phyloP scores from a whole-genome alignment of 1,140 invertebrate species.

The Anastatus disparis region DNA sequence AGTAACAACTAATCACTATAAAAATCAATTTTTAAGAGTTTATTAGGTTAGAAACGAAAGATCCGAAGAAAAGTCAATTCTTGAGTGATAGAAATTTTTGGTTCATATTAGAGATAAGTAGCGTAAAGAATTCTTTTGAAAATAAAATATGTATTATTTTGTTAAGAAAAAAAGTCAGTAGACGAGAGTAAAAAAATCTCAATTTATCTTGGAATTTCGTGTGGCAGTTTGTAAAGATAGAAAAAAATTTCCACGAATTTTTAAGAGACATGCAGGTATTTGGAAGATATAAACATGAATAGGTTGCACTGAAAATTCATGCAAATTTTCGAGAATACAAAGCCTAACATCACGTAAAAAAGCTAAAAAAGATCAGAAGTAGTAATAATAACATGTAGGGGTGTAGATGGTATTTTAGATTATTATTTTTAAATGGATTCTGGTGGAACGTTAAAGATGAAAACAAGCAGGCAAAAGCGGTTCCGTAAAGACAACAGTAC shows the following conservation, averaged over 20 bases:
- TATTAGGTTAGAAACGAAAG: too few relatives aligned
- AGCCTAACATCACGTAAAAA: conserved; percentile 12
- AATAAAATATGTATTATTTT: too few relatives aligned
- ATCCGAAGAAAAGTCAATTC: too few relatives aligned
- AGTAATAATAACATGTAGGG: conserved; percentile 1
- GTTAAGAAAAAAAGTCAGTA: too few relatives aligned
- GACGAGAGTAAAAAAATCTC: too few relatives aligned
- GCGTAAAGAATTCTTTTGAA: too few relatives aligned
- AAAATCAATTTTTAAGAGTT: too few relatives aligned
- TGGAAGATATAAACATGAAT: not conserved
- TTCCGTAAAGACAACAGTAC: too few relatives aligned
- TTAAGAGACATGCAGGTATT: conserved; percentile 1
- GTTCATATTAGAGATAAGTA: too few relatives aligned
- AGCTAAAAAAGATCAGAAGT: not conserved
- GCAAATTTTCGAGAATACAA: not conserved
- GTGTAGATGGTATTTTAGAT: conserved; percentile 13
- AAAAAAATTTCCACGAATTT: not conserved
- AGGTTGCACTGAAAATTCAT: conserved; percentile 4
- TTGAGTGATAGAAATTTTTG: too few relatives aligned
- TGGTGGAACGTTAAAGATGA: not conserved
- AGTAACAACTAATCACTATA: too few relatives aligned
- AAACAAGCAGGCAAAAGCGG: not conserved
- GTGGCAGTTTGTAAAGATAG: not conserved
- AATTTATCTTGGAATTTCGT: not conserved
- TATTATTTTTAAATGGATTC: conserved; percentile 16